Evolutionary conservation across 2,888 invertebrate genomes (phyloP).

Genomic region (Heliconius erato): DNA sequence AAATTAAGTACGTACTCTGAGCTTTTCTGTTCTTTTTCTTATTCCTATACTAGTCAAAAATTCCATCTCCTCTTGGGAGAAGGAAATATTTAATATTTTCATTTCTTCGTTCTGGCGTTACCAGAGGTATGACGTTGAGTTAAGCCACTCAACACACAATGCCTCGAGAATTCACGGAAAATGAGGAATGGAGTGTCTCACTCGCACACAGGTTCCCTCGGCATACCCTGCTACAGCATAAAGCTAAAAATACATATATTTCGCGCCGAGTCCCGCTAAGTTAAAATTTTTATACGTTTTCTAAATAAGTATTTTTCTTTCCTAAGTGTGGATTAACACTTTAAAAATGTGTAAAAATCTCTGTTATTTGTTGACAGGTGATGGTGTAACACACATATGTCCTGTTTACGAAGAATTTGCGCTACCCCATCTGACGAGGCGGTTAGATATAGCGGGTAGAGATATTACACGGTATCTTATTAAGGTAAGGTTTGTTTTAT

Average conservation of each 20-base stretch:
- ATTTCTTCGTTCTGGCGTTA: too few relatives aligned
- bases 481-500: slow-evolving; percentile 86
- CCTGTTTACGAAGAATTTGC: slow-evolving; percentile 99
- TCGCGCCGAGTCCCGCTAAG: too few relatives aligned
- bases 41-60: too few relatives aligned
- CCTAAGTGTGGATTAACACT: too few relatives aligned
- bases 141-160: neutral
- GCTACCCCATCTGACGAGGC: slow-evolving; percentile 96
- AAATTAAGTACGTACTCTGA: too few relatives aligned
- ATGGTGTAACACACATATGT: slow-evolving; percentile 99
- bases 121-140: too few relatives aligned
- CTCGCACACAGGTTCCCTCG: neutral
- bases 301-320: too few relatives aligned
- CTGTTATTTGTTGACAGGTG: slow-evolving; percentile 86
- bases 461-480: slow-evolving; percentile 99
- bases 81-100: neutral
- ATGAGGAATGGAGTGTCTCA: neutral
- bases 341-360: too few relatives aligned
- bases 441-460: slow-evolving; percentile 98
- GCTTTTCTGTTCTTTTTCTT: too few relatives aligned
- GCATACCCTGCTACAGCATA: neutral
- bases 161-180: neutral
- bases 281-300: too few relatives aligned
- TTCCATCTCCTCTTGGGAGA: too few relatives aligned
- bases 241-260: neutral